A percentile compares a stretch with the other conserved stretches of the same genome.
Evolutionary conservation across 2,113 vertebrate species (phyloP).

Genomic region (Lipophrys pholis): DNA sequence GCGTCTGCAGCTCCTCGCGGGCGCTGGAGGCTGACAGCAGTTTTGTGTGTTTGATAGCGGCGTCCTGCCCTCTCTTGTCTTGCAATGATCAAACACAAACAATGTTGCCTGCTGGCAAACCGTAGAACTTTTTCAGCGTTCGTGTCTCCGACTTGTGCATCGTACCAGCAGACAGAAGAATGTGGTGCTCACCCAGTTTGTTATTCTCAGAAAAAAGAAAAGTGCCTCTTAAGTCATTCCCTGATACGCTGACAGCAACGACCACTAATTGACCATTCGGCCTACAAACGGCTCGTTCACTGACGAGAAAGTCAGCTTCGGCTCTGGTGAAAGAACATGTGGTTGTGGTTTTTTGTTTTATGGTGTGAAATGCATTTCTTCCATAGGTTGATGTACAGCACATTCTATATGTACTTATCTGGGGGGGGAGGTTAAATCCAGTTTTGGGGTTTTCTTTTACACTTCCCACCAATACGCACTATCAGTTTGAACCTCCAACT

Average conservation of each 20-base stretch:
- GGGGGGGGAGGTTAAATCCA: too few relatives aligned
- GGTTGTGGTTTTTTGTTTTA: slow-evolving; percentile 51
- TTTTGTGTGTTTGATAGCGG: slow-evolving; percentile 23
- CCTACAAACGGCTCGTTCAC: slow-evolving; percentile 52
- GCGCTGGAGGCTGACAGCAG: slow-evolving; percentile 5
- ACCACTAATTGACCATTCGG: slow-evolving; percentile 52
- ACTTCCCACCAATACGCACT: slow-evolving; percentile 1
- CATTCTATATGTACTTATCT: slow-evolving; percentile 4
- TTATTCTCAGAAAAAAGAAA: slow-evolving; percentile 50
- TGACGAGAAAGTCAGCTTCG: slow-evolving; percentile 37
- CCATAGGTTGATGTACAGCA: not conserved
- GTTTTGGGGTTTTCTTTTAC: not conserved
- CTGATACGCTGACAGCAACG: slow-evolving; percentile 47
- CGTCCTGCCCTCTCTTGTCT: not conserved
- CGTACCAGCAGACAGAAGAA: not conserved
- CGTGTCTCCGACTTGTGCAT: not conserved
- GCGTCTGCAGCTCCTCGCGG: slow-evolving; percentile 1
- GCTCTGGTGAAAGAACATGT: slow-evolving; percentile 53
- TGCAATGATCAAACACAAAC: slow-evolving; percentile 8
- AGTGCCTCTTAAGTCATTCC: slow-evolving; percentile 26
- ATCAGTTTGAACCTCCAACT: not conserved
- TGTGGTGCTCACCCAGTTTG: slow-evolving; percentile 7
- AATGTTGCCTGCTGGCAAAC: not conserved
- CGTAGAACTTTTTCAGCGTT: not conserved
- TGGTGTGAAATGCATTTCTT: slow-evolving; percentile 57